Percentiles rank a stretch among this genome's conserved stretches.
Conservation (phyloP, 2,113 vertebrate species). For the Cheilinus undulatus region DNA sequence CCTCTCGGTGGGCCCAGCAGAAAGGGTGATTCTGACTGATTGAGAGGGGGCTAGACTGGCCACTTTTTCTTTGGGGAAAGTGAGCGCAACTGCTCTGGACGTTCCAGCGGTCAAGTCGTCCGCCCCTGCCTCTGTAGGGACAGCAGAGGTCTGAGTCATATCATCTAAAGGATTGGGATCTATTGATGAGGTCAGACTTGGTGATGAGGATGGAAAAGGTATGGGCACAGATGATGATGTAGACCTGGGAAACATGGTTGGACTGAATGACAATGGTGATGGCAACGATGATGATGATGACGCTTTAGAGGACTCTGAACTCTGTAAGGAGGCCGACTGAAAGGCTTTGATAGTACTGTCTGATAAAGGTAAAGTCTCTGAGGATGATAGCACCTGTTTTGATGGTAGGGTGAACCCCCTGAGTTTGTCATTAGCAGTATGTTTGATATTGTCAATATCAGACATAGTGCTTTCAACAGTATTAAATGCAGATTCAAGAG, state of each 20-base stretch:
- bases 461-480: slow-evolving; percentile 14
- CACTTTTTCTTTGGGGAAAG: slow-evolving; percentile 81
- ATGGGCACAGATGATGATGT: slow-evolving; percentile 15
- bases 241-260: slow-evolving; percentile 11
- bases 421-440: background rate
- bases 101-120: slow-evolving; percentile 79
- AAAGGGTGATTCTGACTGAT: slow-evolving; percentile 49
- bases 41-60: slow-evolving; percentile 72
- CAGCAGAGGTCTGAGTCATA: slow-evolving; percentile 62
- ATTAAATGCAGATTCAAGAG: slow-evolving; percentile 25
- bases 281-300: slow-evolving; percentile 10
- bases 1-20: slow-evolving; percentile 57
- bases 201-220: slow-evolving; percentile 4
- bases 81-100: slow-evolving; percentile 72
- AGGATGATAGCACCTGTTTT: slow-evolving; percentile 9
- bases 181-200: slow-evolving; percentile 35
- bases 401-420: slow-evolving; percentile 8
- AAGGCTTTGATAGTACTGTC: background rate
- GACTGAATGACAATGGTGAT: slow-evolving; percentile 12
- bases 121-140: slow-evolving; percentile 73
- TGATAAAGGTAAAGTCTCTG: slow-evolving; percentile 1
- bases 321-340: slow-evolving; percentile 19
- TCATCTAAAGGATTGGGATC: slow-evolving; percentile 20
- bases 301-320: slow-evolving; percentile 9
- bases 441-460: slow-evolving; percentile 2